Conservation (phyloP, 2,888 invertebrate genomes). For the Brachylomia viminalis region DNA sequence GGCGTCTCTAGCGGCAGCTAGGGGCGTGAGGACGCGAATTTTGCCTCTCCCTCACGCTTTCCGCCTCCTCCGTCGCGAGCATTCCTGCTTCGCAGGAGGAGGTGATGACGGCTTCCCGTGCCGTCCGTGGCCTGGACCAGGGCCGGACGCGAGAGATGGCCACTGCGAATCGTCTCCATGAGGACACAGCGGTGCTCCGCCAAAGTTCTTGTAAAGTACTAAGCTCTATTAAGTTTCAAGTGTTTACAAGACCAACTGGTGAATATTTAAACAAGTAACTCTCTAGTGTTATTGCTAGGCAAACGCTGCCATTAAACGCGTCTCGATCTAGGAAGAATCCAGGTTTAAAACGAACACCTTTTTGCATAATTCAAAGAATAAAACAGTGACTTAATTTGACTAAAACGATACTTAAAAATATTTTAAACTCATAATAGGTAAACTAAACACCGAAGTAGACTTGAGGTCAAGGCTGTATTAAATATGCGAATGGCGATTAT, state of each 20-base stretch:
- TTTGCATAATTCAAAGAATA: not conserved
- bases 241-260: not conserved
- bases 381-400: not conserved
- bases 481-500: not conserved
- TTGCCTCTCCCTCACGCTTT: too few relatives aligned
- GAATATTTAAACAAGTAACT: not conserved
- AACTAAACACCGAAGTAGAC: not conserved
- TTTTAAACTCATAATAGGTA: not conserved
- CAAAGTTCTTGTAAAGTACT: not conserved
- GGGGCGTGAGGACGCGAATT: too few relatives aligned
- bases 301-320: not conserved
- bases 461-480: slow-evolving; percentile 4
- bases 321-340: not conserved
- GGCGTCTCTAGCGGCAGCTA: too few relatives aligned
- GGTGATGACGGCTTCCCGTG: too few relatives aligned
- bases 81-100: too few relatives aligned
- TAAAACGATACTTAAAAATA: not conserved
- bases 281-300: not conserved
- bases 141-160: too few relatives aligned
- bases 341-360: not conserved
- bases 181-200: too few relatives aligned
- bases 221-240: not conserved
- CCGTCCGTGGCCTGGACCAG: too few relatives aligned
- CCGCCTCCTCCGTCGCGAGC: too few relatives aligned
- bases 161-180: too few relatives aligned